Evolutionary conservation across 2,113 vertebrate genomes (phyloP).

Genomic region (Odontesthes bonariensis): DNA sequence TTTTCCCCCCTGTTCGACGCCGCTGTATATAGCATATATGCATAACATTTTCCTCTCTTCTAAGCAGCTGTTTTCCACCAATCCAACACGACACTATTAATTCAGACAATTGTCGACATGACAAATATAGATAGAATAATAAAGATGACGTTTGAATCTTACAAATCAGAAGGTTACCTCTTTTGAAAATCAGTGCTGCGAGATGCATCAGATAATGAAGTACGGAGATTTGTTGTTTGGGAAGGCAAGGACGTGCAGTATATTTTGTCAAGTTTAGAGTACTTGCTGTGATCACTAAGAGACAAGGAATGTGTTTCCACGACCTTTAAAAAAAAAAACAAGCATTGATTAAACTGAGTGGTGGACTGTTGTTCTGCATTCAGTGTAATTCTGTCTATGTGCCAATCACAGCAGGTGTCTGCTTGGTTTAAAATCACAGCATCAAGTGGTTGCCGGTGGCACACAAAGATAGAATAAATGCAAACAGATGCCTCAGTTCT

Average conservation of each 20-base stretch:
- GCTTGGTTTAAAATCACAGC: constrained; percentile 49
- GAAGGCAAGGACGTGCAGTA: not conserved
- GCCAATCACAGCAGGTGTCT: constrained; percentile 58
- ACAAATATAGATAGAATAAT: too few species aligned
- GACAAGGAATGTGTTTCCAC: constrained; percentile 31
- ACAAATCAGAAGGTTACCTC: too few species aligned
- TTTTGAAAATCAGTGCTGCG: too few species aligned
- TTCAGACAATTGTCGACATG: too few species aligned
- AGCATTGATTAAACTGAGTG: constrained; percentile 39
- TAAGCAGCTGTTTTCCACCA: too few species aligned
- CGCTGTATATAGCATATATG: too few species aligned
- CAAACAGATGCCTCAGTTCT: constrained; percentile 46
- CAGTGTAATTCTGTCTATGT: constrained; percentile 40
- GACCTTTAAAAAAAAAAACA: constrained; percentile 27
- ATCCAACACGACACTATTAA: too few species aligned
- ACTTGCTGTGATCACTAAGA: not conserved
- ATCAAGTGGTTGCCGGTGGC: constrained; percentile 44
- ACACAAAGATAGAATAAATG: not conserved
- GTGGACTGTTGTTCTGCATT: constrained; percentile 36
- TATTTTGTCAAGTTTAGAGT: not conserved
- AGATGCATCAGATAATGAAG: too few species aligned
- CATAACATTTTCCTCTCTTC: too few species aligned
- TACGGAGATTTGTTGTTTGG: constrained; percentile 3
- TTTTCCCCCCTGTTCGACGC: too few species aligned
- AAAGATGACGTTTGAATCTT: too few species aligned